Evolutionary conservation across 2,113 vertebrate genomes (phyloP), one percentile per base, ranked within the genome.

Genomic region (Pontoporia blainvillei): DNA sequence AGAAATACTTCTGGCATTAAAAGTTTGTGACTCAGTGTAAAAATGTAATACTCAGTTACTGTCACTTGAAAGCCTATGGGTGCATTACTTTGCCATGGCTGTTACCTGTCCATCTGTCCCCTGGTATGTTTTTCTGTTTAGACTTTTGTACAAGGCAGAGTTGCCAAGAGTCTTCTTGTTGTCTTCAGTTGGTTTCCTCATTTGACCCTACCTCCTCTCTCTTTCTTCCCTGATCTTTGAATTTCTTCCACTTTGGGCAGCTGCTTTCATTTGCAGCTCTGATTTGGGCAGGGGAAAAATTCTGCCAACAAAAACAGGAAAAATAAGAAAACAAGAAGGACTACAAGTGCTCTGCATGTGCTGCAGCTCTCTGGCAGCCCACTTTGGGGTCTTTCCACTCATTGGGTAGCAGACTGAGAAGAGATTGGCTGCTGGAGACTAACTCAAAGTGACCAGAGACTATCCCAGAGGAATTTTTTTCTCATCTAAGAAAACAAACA

Each of bases 151-250:
- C 25, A 8, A 49, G 57, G 23, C 61, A n/a, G 86, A 62, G 75
- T 69, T 96, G 97, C 96, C 96, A 97, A 94, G 72, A 79, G 49
- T 64, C 87, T 81, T 92, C 95, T 90, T 89, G 39, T 76, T 96
- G 92, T 96, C 92, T 92, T 73, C 75, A 10, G 72, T 83, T 57
- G 94, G 81, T 98, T 95, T 92, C 98, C 98, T 97, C 95, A 61
- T 90, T 76, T 97, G 95, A 97, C 95, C 95, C 93, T 39, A 61
- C 71, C 96, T 95, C 92, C 85, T 92, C 97, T 94, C 90, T 95
- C 92, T 97, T 78, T 98, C 71, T 88, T 91, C 87, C 69, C 67
- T 76, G 81, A 86, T 95, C 96, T 98, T 97, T 97, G 97, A 96
- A 95, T 90, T 79, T 96, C 95, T 85, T 97, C 92, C 92, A 86